Evolutionary conservation across 2,888 invertebrate species (phyloP).

Genomic region (Sycophila texana): DNA sequence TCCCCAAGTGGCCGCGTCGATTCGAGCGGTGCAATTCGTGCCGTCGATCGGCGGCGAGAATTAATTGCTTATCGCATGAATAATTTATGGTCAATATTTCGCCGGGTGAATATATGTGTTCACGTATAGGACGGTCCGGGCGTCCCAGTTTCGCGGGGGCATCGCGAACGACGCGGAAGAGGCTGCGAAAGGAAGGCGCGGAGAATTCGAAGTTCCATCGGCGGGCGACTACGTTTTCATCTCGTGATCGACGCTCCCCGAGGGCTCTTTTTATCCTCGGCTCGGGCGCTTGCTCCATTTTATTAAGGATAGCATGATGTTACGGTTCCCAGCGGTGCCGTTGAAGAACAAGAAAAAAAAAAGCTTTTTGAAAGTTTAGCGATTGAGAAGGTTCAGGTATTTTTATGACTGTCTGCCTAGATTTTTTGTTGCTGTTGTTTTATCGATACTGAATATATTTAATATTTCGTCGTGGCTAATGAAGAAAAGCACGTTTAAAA

Average conservation of each 20-base stretch:
- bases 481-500: too few relatives aligned
- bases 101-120: not conserved
- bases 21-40: too few relatives aligned
- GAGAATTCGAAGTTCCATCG: conserved; percentile 29
- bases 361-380: not conserved
- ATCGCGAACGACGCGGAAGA: conserved; percentile 27
- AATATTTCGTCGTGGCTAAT: too few relatives aligned
- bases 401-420: not conserved
- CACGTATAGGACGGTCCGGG: not conserved
- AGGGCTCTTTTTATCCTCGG: conserved; percentile 25
- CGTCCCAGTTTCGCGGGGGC: conserved; percentile 27
- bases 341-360: too few relatives aligned
- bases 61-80: conserved; percentile 10
- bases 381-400: too few relatives aligned
- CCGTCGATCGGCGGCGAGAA: too few relatives aligned
- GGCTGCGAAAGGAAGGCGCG: conserved; percentile 29
- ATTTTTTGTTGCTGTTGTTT: too few relatives aligned
- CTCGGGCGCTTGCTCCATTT: not conserved
- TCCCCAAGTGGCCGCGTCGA: too few relatives aligned
- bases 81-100: conserved; percentile 5
- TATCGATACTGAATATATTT: too few relatives aligned
- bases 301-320: conserved; percentile 16
- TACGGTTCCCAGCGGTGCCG: not conserved
- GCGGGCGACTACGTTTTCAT: conserved; percentile 21
- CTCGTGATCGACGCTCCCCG: conserved; percentile 37